Conservation (phyloP, 2,113 vertebrate genomes). For the Lethenteron reissneri region DNA sequence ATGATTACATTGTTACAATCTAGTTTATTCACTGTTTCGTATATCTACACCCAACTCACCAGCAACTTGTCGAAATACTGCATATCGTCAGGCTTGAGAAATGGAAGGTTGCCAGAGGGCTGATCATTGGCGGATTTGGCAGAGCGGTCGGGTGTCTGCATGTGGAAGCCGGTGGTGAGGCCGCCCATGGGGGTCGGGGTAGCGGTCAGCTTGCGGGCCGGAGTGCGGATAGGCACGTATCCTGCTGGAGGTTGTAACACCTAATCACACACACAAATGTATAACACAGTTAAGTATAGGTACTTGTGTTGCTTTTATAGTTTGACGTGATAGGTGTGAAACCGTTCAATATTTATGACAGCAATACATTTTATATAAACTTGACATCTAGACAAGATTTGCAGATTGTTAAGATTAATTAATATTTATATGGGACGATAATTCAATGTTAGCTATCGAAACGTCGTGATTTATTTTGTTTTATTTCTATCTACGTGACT, state of each 20-base stretch:
- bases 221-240: slow-evolving; percentile 89
- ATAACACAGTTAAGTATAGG: too few relatives aligned
- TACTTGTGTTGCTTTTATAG: too few relatives aligned
- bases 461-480: neutral
- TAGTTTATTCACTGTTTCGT: neutral
- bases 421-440: neutral
- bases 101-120: slow-evolving; percentile 87
- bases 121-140: slow-evolving; percentile 93
- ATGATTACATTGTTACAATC: too few relatives aligned
- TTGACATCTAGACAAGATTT: neutral
- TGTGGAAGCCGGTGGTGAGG: slow-evolving; percentile 83
- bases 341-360: neutral
- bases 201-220: slow-evolving; percentile 75
- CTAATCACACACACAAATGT: slow-evolving; percentile 17
- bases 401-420: neutral
- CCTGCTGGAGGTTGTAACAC: slow-evolving; percentile 85
- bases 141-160: slow-evolving; percentile 77
- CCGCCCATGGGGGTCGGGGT: slow-evolving; percentile 90
- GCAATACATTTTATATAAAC: neutral
- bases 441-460: neutral
- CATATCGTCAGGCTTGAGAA: slow-evolving; percentile 95
- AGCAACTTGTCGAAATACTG: slow-evolving; percentile 94
- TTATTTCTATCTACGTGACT: neutral
- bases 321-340: neutral
- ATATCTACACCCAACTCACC: slow-evolving; percentile 26